Evolutionary conservation across 2,113 vertebrate genomes (phyloP), one percentile per base, ranked within the genome.

Genomic region (Zosterops japonicus): DNA sequence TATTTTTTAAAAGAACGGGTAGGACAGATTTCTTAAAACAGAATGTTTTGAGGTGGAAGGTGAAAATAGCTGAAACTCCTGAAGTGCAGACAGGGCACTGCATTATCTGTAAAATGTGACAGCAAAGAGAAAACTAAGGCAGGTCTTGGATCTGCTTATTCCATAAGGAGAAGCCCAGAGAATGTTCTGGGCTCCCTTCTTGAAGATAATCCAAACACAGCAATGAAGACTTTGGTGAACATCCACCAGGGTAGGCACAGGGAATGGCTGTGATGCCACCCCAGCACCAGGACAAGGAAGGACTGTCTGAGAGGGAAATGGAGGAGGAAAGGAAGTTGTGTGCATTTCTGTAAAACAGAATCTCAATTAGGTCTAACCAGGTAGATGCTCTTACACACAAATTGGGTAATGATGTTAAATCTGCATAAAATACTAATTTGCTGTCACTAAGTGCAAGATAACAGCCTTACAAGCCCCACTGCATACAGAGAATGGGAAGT

Each of bases 401-500:
- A 70, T 3, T 29, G 5, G 14, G 22, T 44, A 69, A 53, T 6
- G 17, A 61, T 33, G 49, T 12, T 57, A 53, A 46, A 72, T 36
- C 44, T 78, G 16, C 36, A 77, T 24, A 52, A 29, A 60, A 16
- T n/a, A 56, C 31, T 56, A 29, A 47, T 33, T 35, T 57, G 21
- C 29, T 35, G 16, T 47, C 13, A 12, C 5, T 28, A 31, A 76
- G 20, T 22, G 3, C 6, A 52, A 65, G 41, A 16, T 11, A 55
- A 56, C 16, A 71, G 39, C 59, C 24, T 60, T 31, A 36, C 33
- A 46, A 59, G 17, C 25, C 46, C 36, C 59, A 28, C 20, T 33
- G 12, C 11, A 13, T 20, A 52, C 2, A 35, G 36, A 82, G 24
- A 47, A 35, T 0, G 1, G 27, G 18, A 3, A 28, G 22, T 42